Conservation (phyloP, 2,888 invertebrate genomes). For the Ochropacha duplaris region DNA sequence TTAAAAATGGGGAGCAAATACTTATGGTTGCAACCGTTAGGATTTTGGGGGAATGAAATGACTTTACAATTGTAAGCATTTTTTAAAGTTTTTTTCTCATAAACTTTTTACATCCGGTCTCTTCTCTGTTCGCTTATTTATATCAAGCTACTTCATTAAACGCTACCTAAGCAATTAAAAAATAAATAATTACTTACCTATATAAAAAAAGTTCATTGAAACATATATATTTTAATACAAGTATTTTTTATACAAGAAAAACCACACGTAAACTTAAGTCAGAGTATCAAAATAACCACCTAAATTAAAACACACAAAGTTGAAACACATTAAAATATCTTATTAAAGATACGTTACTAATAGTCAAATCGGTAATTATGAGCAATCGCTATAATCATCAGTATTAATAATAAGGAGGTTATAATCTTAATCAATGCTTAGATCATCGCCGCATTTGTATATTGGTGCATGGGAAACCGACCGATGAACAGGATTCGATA, state of each 20-base stretch:
- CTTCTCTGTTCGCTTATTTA: no score
- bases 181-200: no score
- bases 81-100: no score
- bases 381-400: constrained; percentile 54
- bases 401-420: constrained; percentile 49
- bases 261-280: neutral
- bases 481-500: constrained; percentile 45
- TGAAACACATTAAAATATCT: constrained; percentile 2
- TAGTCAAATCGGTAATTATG: constrained; percentile 31
- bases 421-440: constrained; percentile 51
- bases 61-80: no score
- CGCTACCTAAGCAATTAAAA: no score
- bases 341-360: constrained; percentile 5
- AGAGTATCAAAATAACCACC: neutral
- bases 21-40: constrained; percentile 43
- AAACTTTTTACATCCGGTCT: no score
- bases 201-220: no score
- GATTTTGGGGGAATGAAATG: constrained; percentile 13
- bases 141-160: no score
- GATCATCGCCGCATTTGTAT: constrained; percentile 48
- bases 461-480: constrained; percentile 49
- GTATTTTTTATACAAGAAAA: neutral
- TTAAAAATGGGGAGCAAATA: constrained; percentile 61
- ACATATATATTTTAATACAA: no score
- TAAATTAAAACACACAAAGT: constrained; percentile 1